Evolutionary conservation across 1,140 invertebrate species (phyloP).

Genomic region (Trachymyrmex cornetzi): DNA sequence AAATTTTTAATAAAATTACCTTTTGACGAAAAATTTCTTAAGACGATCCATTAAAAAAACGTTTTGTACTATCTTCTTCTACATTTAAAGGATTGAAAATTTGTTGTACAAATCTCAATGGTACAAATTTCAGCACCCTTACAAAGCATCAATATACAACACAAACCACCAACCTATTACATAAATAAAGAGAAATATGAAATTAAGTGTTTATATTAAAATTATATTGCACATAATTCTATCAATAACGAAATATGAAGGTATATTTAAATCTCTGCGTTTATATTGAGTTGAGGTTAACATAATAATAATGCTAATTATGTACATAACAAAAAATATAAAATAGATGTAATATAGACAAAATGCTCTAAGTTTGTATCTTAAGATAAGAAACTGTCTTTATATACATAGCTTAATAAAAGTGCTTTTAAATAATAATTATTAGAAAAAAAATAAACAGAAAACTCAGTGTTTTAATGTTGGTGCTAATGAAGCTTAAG

Average conservation of each 20-base stretch:
- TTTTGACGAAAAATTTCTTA: slow-evolving; percentile 68
- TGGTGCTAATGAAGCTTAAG: background rate
- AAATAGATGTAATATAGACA: background rate
- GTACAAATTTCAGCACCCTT: background rate
- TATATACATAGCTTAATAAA: background rate
- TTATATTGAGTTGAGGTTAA: background rate
- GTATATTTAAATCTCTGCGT: background rate
- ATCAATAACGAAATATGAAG: background rate
- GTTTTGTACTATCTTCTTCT: slow-evolving; percentile 6
- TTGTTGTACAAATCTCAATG: background rate
- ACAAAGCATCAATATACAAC: background rate
- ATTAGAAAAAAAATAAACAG: background rate
- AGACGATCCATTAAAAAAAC: slow-evolving; percentile 74
- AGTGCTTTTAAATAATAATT: background rate
- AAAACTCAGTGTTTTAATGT: background rate
- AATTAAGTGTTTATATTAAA: slow-evolving; percentile 8
- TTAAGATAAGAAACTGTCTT: background rate
- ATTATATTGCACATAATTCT: background rate
- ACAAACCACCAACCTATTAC: background rate
- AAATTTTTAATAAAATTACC: slow-evolving; percentile 57
- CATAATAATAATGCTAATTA: slow-evolving; percentile 17
- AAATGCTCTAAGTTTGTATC: background rate
- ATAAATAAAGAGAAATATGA: background rate
- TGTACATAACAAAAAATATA: slow-evolving; percentile 1
- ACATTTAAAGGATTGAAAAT: slow-evolving; percentile 12